phyloP scores from a whole-genome alignment of 2,113 vertebrate genomes.

The Microcebus griseorufus region DNA sequence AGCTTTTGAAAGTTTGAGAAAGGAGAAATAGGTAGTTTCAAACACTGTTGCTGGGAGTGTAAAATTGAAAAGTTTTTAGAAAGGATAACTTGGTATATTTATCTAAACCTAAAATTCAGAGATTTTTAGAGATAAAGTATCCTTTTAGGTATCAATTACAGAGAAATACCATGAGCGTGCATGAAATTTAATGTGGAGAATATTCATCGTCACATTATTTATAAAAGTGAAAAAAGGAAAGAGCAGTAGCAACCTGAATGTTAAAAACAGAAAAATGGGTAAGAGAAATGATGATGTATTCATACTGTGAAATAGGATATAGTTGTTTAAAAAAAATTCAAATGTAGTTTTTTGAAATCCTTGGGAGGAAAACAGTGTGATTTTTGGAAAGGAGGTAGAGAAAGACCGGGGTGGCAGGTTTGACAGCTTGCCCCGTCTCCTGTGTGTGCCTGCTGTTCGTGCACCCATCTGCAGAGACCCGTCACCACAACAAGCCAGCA shows the following conservation, averaged over 20 bases:
- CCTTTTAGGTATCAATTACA: not conserved
- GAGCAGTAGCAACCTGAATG: not conserved
- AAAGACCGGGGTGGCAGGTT: not conserved
- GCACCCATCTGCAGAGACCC: not conserved
- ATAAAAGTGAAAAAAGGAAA: not conserved
- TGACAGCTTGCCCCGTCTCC: not conserved
- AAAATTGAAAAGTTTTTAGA: not conserved
- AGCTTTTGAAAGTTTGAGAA: not conserved
- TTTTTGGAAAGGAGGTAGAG: not conserved
- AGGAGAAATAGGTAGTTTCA: not conserved
- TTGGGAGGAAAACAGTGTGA: not conserved
- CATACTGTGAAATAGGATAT: not conserved
- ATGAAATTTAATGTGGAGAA: not conserved
- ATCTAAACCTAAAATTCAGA: not conserved
- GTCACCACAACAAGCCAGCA: no score
- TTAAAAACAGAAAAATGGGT: not conserved
- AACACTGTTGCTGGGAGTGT: not conserved
- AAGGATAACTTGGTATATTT: not conserved
- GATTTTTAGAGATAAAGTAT: not conserved
- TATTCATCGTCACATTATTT: not conserved
- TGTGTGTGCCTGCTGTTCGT: fast-evolving
- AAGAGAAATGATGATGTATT: not conserved
- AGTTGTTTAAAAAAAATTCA: not conserved
- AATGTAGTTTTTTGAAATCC: not conserved
- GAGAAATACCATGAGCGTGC: not conserved